Percentiles rank a stretch among this genome's conserved stretches.
Conservation (phyloP, 2,113 vertebrate species). For the Tachysurus vachellii region DNA sequence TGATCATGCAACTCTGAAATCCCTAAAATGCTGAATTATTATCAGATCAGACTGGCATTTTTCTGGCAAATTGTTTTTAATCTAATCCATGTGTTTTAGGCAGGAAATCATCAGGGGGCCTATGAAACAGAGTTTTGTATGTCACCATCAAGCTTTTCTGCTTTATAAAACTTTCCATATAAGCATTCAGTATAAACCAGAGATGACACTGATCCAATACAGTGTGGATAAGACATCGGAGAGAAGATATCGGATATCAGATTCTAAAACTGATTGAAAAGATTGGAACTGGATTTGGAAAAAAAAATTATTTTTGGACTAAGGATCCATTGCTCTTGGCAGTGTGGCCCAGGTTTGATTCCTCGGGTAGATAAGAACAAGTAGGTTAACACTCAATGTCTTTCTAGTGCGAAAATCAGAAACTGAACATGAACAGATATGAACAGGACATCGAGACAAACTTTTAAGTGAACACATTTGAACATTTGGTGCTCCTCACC, state of each 20-base stretch:
- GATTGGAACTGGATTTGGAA: neutral
- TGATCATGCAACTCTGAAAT: neutral
- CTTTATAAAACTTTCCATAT: neutral
- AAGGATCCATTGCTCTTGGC: neutral
- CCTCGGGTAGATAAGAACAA: too few relatives aligned
- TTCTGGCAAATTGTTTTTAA: neutral
- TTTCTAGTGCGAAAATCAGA: too few relatives aligned
- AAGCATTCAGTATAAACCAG: neutral
- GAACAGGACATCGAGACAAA: neutral
- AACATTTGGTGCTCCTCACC: constrained; percentile 70
- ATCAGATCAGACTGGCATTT: neutral
- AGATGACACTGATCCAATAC: neutral
- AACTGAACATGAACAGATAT: too few relatives aligned
- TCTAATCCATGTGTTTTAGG: neutral
- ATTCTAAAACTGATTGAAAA: neutral
- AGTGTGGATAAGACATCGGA: neutral
- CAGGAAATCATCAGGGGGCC: neutral
- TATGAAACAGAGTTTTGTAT: neutral
- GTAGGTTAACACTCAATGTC: too few relatives aligned
- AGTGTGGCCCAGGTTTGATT: too few relatives aligned
- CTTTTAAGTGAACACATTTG: neutral
- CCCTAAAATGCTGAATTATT: neutral
- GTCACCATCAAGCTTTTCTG: neutral
- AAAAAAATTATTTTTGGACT: neutral
- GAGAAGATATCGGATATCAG: neutral